Evolutionary conservation across 2,888 invertebrate species (phyloP).

Genomic region (Leptopilina syphax): DNA sequence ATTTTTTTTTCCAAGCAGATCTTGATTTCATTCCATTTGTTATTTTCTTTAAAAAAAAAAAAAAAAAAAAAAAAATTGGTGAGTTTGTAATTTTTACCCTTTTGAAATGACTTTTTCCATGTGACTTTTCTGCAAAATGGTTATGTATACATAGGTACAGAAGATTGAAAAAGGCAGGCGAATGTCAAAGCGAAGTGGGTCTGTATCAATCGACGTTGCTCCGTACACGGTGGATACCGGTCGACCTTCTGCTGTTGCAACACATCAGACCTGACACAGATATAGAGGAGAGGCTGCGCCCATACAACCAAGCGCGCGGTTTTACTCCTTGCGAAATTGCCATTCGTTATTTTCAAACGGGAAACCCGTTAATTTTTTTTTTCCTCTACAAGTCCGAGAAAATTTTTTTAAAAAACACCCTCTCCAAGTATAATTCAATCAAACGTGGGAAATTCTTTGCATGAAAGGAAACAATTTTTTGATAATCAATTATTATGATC

Average conservation of each 20-base stretch:
- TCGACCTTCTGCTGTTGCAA: conserved; percentile 76
- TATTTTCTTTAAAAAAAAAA: too few species aligned
- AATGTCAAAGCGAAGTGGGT: conserved; percentile 39
- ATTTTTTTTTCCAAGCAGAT: too few species aligned
- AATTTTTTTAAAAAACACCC: too few species aligned
- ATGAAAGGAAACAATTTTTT: too few species aligned
- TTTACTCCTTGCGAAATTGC: conserved; percentile 66
- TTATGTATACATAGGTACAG: neutral
- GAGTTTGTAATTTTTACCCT: too few species aligned
- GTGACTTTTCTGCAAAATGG: neutral
- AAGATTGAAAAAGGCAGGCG: conserved; percentile 34
- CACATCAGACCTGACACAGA: conserved; percentile 74
- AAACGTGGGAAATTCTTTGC: too few species aligned
- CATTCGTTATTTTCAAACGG: conserved; percentile 59
- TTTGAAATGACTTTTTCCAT: neutral
- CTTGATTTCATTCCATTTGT: too few species aligned
- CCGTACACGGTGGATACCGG: conserved; percentile 68
- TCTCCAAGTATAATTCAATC: too few species aligned
- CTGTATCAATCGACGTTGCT: conserved; percentile 68
- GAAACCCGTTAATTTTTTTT: conserved; percentile 64
- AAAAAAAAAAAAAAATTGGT: too few species aligned
- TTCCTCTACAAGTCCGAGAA: too few species aligned
- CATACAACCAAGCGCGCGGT: conserved; percentile 51
- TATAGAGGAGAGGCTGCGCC: conserved; percentile 66
- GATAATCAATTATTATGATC: too few species aligned